Evolutionary conservation across 2,888 invertebrate species (phyloP).

Genomic region (Idaea biselata): DNA sequence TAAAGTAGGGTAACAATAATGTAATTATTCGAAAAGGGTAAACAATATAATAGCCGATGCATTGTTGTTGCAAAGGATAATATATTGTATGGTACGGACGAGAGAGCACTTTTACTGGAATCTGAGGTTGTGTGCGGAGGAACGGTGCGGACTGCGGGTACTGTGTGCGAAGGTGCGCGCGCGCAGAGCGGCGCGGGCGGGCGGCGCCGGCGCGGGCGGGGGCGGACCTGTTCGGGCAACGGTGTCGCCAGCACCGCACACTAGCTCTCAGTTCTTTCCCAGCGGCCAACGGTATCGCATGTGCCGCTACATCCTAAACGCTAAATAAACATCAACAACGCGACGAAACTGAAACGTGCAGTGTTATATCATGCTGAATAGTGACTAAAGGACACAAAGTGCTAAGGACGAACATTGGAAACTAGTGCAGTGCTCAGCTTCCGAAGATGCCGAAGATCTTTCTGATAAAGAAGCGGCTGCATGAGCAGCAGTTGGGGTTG

Average conservation of each 20-base stretch:
- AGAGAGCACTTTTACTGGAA: constrained; percentile 77
- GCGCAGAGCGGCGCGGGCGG: constrained; percentile 56
- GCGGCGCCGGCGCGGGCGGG: constrained; percentile 64
- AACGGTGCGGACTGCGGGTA: constrained; percentile 32
- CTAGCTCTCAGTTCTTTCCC: constrained; percentile 74
- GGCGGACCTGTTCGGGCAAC: constrained; percentile 78
- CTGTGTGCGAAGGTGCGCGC: constrained; percentile 43
- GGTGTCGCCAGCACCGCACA: constrained; percentile 76
- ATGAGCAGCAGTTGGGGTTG: constrained; percentile 93
- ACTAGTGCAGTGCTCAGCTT: constrained; percentile 68
- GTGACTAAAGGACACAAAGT: constrained; percentile 70
- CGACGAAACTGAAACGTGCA: constrained; percentile 71
- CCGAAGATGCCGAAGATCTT: constrained; percentile 94
- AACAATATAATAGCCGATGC: constrained; percentile 31
- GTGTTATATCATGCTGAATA: constrained; percentile 74
- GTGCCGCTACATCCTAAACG: constrained; percentile 72
- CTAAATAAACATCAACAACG: constrained; percentile 69
- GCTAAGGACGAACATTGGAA: constrained; percentile 64
- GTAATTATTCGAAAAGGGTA: constrained; percentile 33
- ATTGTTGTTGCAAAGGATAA: constrained; percentile 29
- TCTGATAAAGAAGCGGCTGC: constrained; percentile 93
- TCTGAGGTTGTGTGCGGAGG: constrained; percentile 53
- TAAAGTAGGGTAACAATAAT: constrained; percentile 22
- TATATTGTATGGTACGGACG: constrained; percentile 50
- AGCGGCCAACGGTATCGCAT: constrained; percentile 78